Percentiles rank a stretch among this genome's conserved stretches.
Conservation (phyloP, 2,797 vertebrate genomes). For the Chrysocyon brachyurus region DNA sequence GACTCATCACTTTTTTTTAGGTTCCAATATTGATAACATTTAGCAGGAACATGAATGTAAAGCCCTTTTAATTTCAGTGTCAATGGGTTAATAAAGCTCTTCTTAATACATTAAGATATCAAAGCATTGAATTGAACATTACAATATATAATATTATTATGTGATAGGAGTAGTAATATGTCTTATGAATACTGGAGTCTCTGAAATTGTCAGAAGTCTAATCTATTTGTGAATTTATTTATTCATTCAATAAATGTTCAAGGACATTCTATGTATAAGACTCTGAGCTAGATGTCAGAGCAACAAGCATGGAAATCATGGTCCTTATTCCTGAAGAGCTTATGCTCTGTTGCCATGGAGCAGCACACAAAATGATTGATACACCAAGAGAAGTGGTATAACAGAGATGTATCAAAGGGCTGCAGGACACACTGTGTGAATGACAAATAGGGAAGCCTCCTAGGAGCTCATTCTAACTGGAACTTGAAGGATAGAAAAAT, state of each 20-base stretch:
- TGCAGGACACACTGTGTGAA: not conserved
- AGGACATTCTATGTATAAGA: not conserved
- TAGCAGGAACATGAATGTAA: not conserved
- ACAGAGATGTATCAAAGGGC: not conserved
- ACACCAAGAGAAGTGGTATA: not conserved
- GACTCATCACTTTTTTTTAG: not conserved
- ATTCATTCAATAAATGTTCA: not conserved
- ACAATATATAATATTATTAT: not conserved
- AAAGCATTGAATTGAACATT: not conserved
- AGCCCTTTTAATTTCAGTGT: slow-evolving; percentile 41
- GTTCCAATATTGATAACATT: not conserved
- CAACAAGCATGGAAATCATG: not conserved
- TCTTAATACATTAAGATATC: not conserved
- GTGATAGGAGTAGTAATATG: not conserved
- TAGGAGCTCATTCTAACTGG: not conserved
- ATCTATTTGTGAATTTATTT: not conserved
- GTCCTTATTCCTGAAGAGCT: not conserved
- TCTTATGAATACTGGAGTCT: not conserved
- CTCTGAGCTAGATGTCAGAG: not conserved
- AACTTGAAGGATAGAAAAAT: not conserved
- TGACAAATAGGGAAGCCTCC: not conserved
- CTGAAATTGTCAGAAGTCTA: not conserved
- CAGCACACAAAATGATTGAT: not conserved
- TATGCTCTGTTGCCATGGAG: not conserved
- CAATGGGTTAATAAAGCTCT: not conserved